Evolutionary conservation across 2,113 vertebrate species (phyloP).

Genomic region (Sphaerodactylus townsendi): DNA sequence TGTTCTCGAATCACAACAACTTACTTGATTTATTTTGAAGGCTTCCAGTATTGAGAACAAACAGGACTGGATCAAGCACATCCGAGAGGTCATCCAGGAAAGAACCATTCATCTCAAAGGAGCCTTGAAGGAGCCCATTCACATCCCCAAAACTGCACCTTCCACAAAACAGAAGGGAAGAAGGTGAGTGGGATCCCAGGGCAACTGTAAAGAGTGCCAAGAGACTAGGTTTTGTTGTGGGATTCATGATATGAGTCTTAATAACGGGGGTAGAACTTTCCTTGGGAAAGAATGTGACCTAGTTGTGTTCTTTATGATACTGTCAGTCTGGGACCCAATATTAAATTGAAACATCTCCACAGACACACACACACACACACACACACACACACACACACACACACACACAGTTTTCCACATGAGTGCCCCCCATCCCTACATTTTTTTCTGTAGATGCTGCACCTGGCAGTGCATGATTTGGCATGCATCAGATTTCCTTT

Average conservation of each 20-base stretch:
- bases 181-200: slow-evolving; percentile 75
- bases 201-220: neutral
- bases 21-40: slow-evolving; percentile 69
- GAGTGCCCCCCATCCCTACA: neutral
- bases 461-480: neutral
- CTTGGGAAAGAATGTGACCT: neutral
- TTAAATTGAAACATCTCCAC: slow-evolving; percentile 1
- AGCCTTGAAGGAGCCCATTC: slow-evolving; percentile 96
- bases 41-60: slow-evolving; percentile 98
- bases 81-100: slow-evolving; percentile 98
- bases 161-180: slow-evolving; percentile 90
- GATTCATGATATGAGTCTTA: neutral
- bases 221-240: neutral
- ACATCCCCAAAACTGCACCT: slow-evolving; percentile 92
- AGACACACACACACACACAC: neutral
- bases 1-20: slow-evolving; percentile 11
- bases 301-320: neutral
- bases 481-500: neutral
- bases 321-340: slow-evolving; percentile 2
- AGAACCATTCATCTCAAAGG: slow-evolving; percentile 96
- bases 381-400: neutral
- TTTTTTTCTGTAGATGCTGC: neutral
- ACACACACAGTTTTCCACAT: neutral
- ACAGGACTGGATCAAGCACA: slow-evolving; percentile 99
- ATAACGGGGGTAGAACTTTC: slow-evolving; percentile 15